Evolutionary conservation across 2,888 invertebrate genomes (phyloP), one percentile per base, ranked within the genome.

Genomic region (Disparrhopalites patrizii): DNA sequence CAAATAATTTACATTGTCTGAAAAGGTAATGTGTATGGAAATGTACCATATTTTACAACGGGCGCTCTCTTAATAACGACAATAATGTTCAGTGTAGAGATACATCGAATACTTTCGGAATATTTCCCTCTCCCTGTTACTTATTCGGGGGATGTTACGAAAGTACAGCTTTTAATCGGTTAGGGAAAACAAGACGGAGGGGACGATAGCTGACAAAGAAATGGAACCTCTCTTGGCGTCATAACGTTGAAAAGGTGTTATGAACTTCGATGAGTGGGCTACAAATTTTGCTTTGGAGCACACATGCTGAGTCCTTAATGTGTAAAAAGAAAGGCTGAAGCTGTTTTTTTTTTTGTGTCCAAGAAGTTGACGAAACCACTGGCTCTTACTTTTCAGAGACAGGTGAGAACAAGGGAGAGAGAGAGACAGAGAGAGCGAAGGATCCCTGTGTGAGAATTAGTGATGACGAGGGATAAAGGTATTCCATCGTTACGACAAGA

Each of bases 391-490:
- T 18, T 3, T 40, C 40, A 40, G n/a, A 20, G 40, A 40, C 40
- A 18, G n/a, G 20, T 40, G n/a, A 52, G 23, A 52, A 52, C 27
- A n/a, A 2, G 13, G 25, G 25, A 30, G 28, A 33, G 31, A 27
- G 30, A 55, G 18, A 47, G 18, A 33, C 54, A 43, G 43, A n/a
- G n/a, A 43, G 43, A 43, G 15, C 13, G 30, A 31, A 52, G 52
- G 30, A 18, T 31, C 2, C 18, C 20, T 13, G 18, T 23, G 15
- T 13, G 20, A 25, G 28, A 31, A 52, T n/a, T 52, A 31, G 52
- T 58, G 58, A 58, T 40, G 58, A 58, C 58, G 58, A 58, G 58
- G 43, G 58, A 58, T 30, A 47, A 43, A 58, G 40, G 43, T 30
- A 55, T 36, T 30, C 55, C 55, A 31, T 30, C 58, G 23, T 58